Evolutionary conservation across 2,888 invertebrate genomes (phyloP).

Genomic region (Andrena praecox): DNA sequence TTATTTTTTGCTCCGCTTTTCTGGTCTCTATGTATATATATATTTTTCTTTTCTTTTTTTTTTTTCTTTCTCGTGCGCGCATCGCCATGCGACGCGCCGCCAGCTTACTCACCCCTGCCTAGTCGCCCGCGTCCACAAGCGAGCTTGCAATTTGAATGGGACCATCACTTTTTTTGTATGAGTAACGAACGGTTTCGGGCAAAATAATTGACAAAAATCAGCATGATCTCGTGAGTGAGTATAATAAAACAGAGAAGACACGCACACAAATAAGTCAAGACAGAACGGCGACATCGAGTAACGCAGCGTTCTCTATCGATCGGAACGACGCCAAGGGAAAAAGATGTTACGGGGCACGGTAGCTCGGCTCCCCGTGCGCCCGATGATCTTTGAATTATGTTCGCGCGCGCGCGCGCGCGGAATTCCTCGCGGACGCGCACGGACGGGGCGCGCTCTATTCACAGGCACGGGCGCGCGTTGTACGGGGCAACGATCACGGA

Average conservation of each 20-base stretch:
- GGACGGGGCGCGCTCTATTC: neutral
- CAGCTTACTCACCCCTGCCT: slow-evolving; percentile 83
- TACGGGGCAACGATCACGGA: slow-evolving; percentile 4
- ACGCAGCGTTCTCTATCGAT: slow-evolving; percentile 49
- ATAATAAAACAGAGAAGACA: slow-evolving; percentile 56
- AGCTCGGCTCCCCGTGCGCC: neutral
- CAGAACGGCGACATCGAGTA: slow-evolving; percentile 48
- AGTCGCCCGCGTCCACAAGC: slow-evolving; percentile 78
- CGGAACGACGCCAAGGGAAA: slow-evolving; percentile 19
- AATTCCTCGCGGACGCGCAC: slow-evolving; percentile 4
- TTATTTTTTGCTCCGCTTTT: slow-evolving; percentile 18
- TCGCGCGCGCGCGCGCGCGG: neutral
- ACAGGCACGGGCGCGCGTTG: neutral
- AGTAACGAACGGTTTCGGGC: slow-evolving; percentile 75
- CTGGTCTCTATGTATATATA: slow-evolving; percentile 30
- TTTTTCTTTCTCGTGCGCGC: slow-evolving; percentile 43
- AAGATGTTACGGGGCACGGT: neutral
- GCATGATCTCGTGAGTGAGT: slow-evolving; percentile 80
- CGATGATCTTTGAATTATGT: neutral
- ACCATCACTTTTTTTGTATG: slow-evolving; percentile 73
- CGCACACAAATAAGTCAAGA: slow-evolving; percentile 73
- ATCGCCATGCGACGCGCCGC: slow-evolving; percentile 82
- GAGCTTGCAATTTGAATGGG: slow-evolving; percentile 78
- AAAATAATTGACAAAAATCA: slow-evolving; percentile 82
- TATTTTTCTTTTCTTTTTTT: slow-evolving; percentile 27